A percentile compares a stretch with the other conserved stretches of the same genome.
Evolutionary conservation across 2,797 vertebrate genomes (phyloP).

Genomic region (Oceanodroma leucorhoa): DNA sequence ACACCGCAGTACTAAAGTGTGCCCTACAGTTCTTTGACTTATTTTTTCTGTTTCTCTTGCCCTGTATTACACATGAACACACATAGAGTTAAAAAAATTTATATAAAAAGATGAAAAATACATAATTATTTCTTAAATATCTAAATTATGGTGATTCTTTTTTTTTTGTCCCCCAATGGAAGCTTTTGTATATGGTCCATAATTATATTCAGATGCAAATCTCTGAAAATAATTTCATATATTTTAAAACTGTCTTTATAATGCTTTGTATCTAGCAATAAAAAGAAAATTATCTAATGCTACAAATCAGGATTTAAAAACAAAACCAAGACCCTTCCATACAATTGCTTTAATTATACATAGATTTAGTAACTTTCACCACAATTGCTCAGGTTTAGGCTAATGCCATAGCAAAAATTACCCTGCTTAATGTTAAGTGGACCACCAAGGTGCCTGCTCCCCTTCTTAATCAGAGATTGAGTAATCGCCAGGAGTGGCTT

Average conservation of each 20-base stretch:
- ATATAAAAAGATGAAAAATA: neutral
- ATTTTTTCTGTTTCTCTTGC: neutral
- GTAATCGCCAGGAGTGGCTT: neutral
- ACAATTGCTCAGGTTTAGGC: neutral
- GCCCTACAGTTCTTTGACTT: neutral
- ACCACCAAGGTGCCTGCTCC: neutral
- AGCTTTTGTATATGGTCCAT: neutral
- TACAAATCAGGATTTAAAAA: neutral
- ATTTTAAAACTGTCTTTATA: neutral
- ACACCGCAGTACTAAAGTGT: neutral
- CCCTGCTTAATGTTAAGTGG: neutral
- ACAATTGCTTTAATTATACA: neutral
- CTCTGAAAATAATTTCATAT: neutral
- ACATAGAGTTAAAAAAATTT: neutral
- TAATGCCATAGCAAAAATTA: neutral
- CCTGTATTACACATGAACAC: neutral
- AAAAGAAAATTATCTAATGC: neutral
- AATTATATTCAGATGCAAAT: neutral
- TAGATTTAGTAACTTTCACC: neutral
- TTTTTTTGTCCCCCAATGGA: neutral
- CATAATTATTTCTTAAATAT: neutral
- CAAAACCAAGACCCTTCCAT: neutral
- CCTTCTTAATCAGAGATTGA: neutral
- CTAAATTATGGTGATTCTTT: neutral
- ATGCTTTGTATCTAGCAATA: neutral